Conservation (phyloP, 2,888 invertebrate genomes). For the Epistrophe grossulariae region DNA sequence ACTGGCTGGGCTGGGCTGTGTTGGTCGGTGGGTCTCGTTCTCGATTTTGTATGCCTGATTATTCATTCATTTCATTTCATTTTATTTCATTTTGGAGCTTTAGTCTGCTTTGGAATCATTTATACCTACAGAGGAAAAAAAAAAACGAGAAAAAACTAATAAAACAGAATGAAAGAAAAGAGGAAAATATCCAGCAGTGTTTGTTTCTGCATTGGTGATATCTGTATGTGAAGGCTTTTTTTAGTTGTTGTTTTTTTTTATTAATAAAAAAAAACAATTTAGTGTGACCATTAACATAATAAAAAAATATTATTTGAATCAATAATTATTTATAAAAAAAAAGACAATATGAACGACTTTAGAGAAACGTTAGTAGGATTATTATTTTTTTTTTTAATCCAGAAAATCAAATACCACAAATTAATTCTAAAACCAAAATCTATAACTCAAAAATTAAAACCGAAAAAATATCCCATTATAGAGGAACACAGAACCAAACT, state of each 20-base stretch:
- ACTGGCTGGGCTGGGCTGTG: conserved; percentile 56
- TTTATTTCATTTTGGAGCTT: conserved; percentile 74
- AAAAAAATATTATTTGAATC: too few relatives aligned
- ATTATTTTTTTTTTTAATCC: too few relatives aligned
- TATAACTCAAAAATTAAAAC: too few relatives aligned
- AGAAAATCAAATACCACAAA: too few relatives aligned
- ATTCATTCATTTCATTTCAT: conserved; percentile 76
- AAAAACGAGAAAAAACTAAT: conserved; percentile 27
- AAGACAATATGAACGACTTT: too few relatives aligned
- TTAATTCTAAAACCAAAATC: too few relatives aligned
- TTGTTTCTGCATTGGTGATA: conserved; percentile 63
- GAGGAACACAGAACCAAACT: too few relatives aligned
- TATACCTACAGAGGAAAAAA: conserved; percentile 31
- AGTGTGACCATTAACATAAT: conserved; percentile 6
- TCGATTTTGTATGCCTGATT: conserved; percentile 72
- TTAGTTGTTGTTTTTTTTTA: conserved; percentile 1
- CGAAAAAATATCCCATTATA: too few relatives aligned
- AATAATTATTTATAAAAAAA: too few relatives aligned
- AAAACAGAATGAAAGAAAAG: conserved; percentile 33
- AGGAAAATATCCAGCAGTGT: conserved; percentile 38
- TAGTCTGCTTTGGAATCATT: conserved; percentile 72
- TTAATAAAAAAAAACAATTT: neutral
- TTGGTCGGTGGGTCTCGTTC: conserved; percentile 53
- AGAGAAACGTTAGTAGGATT: too few relatives aligned
- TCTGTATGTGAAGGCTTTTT: conserved; percentile 50